These are phyloP conservation scores for Rhagonycha fulva DNA, from an alignment of 2,888 invertebrate genomes.

Conservation along the genomic window DNA sequence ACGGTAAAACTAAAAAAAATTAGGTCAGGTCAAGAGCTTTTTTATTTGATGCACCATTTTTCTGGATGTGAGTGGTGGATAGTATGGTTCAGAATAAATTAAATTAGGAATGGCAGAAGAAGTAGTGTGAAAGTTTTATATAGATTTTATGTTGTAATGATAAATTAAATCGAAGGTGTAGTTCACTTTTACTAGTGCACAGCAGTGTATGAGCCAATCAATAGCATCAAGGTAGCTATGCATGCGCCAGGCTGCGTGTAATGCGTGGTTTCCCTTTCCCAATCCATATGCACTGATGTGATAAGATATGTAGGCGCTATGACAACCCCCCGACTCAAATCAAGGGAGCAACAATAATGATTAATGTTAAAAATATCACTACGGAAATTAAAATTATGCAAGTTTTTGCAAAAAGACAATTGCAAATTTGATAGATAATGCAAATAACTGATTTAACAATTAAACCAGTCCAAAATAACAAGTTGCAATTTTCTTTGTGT, in stretches of 20 bases:
- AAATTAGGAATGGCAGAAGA: neutral
- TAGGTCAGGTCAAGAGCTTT: constrained; percentile 3
- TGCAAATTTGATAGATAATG: neutral
- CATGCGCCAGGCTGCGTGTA: constrained; percentile 33
- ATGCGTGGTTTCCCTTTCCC: constrained; percentile 29
- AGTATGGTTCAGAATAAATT: neutral
- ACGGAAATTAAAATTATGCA: neutral
- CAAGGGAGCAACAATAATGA: constrained; percentile 8
- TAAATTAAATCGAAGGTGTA: constrained; percentile 28
- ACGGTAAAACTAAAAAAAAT: constrained; percentile 1
- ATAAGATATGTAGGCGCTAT: constrained; percentile 30
- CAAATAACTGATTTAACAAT: neutral
- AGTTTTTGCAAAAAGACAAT: neutral
- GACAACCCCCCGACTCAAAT: constrained; percentile 26
- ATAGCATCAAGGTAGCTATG: constrained; percentile 40
- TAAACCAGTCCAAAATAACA: neutral
- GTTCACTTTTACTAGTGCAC: constrained; percentile 34
- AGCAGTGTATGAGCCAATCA: constrained; percentile 37
- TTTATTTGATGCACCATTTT: neutral
- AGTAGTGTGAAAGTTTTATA: neutral
- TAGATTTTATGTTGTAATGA: neutral
- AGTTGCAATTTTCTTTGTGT: neutral
- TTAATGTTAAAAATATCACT: neutral
- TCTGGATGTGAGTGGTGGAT: neutral
- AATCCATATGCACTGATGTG: constrained; percentile 31